These are phyloP conservation scores for Mungos mungo DNA, from an alignment of 2,113 vertebrate genomes.

Conservation along the genomic window DNA sequence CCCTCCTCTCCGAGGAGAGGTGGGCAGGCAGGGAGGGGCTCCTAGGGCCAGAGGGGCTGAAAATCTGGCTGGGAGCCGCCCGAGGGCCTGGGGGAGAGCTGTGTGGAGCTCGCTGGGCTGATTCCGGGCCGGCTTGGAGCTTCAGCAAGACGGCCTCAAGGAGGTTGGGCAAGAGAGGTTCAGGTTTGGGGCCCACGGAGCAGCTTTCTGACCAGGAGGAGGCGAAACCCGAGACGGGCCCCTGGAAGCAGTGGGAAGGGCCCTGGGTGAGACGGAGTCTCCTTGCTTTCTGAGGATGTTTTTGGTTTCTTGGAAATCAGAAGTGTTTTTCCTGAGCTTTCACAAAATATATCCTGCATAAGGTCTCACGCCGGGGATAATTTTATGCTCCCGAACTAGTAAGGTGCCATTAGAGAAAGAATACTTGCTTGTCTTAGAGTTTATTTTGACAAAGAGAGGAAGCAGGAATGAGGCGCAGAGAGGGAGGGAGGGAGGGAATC, in stretches of 20 bases:
- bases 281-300: background rate
- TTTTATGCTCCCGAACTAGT: background rate
- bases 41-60: accelerated
- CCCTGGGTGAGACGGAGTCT: accelerated
- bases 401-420: background rate
- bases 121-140: background rate
- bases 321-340: background rate
- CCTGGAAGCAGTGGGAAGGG: background rate
- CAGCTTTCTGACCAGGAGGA: background rate
- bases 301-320: background rate
- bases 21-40: background rate
- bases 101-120: accelerated
- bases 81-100: background rate
- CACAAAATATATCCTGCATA: accelerated
- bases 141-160: too few species aligned
- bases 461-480: too few species aligned
- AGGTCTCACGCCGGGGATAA: background rate
- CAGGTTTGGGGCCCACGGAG: background rate
- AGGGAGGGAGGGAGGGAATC: too few species aligned
- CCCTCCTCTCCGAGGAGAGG: accelerated
- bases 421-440: background rate
- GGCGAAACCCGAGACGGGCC: background rate
- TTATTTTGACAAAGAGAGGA: too few species aligned
- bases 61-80: background rate
- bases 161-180: background rate